Conservation (phyloP, 2,113 vertebrate species). For the Spea bombifrons region DNA sequence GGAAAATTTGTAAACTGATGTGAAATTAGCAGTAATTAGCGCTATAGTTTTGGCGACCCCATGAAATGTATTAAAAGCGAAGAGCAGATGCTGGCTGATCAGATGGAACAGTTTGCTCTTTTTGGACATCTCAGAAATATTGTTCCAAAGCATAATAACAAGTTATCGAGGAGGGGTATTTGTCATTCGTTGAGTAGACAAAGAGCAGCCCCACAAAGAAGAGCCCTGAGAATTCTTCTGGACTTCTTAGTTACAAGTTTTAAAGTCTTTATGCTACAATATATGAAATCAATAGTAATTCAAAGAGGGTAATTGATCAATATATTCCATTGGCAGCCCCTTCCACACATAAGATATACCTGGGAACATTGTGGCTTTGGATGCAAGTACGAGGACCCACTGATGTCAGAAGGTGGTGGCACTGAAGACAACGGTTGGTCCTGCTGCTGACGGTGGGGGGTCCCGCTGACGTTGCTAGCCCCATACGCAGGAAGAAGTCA, state of each 20-base stretch:
- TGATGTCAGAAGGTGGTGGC: too few relatives aligned
- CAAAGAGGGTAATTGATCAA: too few relatives aligned
- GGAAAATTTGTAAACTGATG: slow-evolving; percentile 58
- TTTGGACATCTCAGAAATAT: slow-evolving; percentile 30
- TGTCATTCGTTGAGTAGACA: slow-evolving; percentile 12
- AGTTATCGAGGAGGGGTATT: neutral
- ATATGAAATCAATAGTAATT: too few relatives aligned
- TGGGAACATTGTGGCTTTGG: too few relatives aligned
- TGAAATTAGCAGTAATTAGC: slow-evolving; percentile 62
- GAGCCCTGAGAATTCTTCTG: neutral
- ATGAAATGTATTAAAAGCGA: slow-evolving; percentile 54
- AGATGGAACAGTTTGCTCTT: slow-evolving; percentile 48
- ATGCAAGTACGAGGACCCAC: too few relatives aligned
- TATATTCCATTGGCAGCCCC: too few relatives aligned
- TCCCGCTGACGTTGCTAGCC: too few relatives aligned
- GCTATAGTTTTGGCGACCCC: slow-evolving; percentile 50
- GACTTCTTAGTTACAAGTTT: neutral
- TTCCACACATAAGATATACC: too few relatives aligned
- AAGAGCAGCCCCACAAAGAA: slow-evolving; percentile 13
- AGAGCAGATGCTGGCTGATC: slow-evolving; percentile 54
- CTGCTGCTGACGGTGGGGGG: too few relatives aligned
- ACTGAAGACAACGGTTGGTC: too few relatives aligned
- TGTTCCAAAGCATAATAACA: slow-evolving; percentile 22
- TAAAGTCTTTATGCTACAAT: too few relatives aligned
- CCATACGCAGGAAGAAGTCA: too few relatives aligned